Evolutionary conservation across 2,113 vertebrate genomes (phyloP).

Genomic region (Sorex fumeus): DNA sequence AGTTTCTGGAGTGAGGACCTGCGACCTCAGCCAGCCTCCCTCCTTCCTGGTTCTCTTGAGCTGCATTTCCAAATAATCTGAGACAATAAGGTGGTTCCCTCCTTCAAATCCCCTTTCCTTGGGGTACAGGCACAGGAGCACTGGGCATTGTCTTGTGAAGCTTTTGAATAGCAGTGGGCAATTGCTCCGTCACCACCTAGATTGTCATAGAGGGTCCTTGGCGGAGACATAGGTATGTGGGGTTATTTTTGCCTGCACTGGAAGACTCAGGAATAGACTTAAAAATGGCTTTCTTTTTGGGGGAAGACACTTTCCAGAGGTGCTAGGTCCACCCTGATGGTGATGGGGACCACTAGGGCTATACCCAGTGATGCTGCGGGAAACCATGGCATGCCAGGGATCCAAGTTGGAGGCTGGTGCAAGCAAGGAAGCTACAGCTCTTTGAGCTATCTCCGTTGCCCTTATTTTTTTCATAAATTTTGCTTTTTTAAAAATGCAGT

Average conservation of each 20-base stretch:
- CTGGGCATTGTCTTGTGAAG: background rate
- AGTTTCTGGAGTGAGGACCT: no score
- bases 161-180: no score
- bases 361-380: no score
- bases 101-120: background rate
- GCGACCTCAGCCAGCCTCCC: background rate
- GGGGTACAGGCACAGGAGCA: background rate
- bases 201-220: background rate
- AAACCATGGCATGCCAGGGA: no score
- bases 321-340: no score
- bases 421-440: no score
- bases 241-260: background rate
- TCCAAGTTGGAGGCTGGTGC: no score
- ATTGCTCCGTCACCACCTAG: no score
- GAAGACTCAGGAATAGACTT: background rate
- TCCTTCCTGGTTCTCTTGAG: background rate
- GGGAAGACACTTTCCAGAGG: no score
- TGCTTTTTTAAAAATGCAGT: background rate
- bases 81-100: background rate
- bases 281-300: background rate
- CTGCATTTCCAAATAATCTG: conserved; percentile 10
- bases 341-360: no score
- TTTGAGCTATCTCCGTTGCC: no score
- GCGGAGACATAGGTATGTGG: background rate
- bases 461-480: background rate